Base-by-base conservation (phyloP, 1,140 invertebrate species). In the Cotesia chilonis region DNA sequence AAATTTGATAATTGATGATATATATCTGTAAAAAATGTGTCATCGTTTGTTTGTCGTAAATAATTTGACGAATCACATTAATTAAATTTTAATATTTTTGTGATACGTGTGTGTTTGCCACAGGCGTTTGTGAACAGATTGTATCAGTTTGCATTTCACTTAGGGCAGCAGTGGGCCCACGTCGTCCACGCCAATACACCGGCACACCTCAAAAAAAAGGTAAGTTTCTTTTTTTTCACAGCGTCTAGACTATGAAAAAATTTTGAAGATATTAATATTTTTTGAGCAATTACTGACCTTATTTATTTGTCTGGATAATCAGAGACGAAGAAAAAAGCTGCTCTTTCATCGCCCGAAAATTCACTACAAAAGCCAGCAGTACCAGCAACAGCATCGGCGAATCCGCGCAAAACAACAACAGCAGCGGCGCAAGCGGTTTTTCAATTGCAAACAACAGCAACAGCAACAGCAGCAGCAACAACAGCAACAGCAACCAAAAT, bases 301-400 rank as follows among this genome's bases (percentile, higher is more conserved):
- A 38, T 68, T 68, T 69, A 3, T 57, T 51, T 52, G 28, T 70
- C 64, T 75, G 73, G 75, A 72, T 69, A 81, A 81, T 72, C 88
- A 93, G 91, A 92, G 92, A 92, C 90, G 91, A 87, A 87, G 91
- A 91, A 91, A 90, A 87, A 90, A 91, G 85, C 89, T 91, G 86
- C 92, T 92, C 86, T 94, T 94, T 88, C 90, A 93, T 87, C 89
- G 92, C 89, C 90, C 92, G 89, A 94, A 94, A 87, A 89, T 93
- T 84, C 92, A 94, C 87, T 81, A 74, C 74, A 86, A 85, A 80
- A 74, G 74, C 72, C 81, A 20, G 57, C 57, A 47, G 85, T 85
- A 80, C 85, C 78, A 51, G 79, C 77, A 47, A 47, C 80, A 68
- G 4, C 63, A 65, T 20, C 66, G 41, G 6, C 4, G 41, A 47